Conservation (phyloP, 1,140 invertebrate species). For the Neelides sp. region DNA sequence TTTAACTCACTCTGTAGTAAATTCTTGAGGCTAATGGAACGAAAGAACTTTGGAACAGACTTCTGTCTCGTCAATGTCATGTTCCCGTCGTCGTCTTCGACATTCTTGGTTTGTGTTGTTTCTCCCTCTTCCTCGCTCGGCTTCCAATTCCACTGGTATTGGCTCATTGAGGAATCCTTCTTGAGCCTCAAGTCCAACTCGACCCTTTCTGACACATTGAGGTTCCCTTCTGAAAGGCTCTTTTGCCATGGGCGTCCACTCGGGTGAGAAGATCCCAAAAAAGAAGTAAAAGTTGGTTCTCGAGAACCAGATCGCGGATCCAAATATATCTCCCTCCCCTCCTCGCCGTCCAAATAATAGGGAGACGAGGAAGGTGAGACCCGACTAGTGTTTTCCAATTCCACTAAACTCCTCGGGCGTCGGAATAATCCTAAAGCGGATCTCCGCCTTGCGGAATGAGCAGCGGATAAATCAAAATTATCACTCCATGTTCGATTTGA, state of each 20-base stretch:
- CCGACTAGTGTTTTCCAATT: no score
- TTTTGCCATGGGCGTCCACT: constrained; percentile 13
- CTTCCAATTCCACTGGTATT: neutral
- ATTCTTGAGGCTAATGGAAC: constrained; percentile 24
- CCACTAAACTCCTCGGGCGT: no score
- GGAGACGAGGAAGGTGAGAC: no score
- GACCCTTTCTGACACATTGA: constrained; percentile 1
- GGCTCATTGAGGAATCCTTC: constrained; percentile 13
- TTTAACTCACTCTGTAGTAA: constrained; percentile 22
- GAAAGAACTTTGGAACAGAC: constrained; percentile 21
- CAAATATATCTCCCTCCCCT: no score
- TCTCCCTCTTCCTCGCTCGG: neutral
- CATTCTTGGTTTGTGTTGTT: neutral
- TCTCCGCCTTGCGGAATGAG: no score
- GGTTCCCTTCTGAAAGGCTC: constrained; percentile 24
- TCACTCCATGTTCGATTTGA: no score
- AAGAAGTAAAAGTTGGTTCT: constrained; percentile 14
- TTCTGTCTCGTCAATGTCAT: neutral
- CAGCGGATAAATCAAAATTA: no score
- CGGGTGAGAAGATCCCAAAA: constrained; percentile 5
- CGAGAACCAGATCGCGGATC: no score
- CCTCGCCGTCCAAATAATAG: no score
- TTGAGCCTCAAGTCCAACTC: no score
- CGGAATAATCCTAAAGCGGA: no score
- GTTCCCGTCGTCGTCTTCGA: neutral